These are phyloP conservation scores for Perodicticus potto DNA, from an alignment of 2,797 vertebrate species.

Conservation along the genomic window DNA sequence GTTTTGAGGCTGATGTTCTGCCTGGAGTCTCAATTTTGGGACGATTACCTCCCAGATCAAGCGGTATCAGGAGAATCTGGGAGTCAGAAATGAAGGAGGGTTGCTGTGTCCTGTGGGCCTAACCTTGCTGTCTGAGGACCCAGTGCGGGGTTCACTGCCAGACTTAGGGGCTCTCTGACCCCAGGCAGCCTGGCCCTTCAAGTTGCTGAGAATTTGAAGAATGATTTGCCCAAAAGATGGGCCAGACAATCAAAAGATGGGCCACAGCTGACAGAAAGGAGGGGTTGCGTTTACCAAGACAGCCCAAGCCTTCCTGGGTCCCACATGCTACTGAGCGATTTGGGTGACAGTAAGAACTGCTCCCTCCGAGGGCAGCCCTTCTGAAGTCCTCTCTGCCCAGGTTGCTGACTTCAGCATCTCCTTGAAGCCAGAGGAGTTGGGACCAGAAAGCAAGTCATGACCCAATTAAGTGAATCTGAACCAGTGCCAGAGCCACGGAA, in stretches of 20 bases:
- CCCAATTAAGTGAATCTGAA: constrained; percentile 66
- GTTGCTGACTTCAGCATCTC: constrained; percentile 23
- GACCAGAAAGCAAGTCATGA: constrained; percentile 16
- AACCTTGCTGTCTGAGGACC: background rate
- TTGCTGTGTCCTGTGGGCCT: background rate
- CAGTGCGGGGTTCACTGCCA: background rate
- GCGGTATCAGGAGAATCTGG: background rate
- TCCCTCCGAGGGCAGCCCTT: background rate
- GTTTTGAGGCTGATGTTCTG: background rate
- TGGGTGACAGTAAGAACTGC: background rate
- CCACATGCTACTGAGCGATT: background rate
- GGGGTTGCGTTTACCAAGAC: background rate
- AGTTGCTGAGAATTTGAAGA: background rate
- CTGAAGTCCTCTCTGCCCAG: background rate
- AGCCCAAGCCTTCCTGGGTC: background rate
- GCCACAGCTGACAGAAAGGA: background rate
- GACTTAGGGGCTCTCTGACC: background rate
- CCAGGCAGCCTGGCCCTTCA: background rate
- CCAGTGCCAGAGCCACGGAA: background rate
- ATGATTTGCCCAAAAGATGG: background rate
- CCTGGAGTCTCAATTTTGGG: background rate
- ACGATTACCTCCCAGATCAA: background rate
- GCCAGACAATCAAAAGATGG: background rate
- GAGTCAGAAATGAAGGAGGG: background rate
- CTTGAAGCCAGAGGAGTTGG: background rate